Percentiles rank a stretch among this genome's conserved stretches.
phyloP scores from a whole-genome alignment of 2,113 vertebrate genomes.

The Nycticebus coucang region DNA sequence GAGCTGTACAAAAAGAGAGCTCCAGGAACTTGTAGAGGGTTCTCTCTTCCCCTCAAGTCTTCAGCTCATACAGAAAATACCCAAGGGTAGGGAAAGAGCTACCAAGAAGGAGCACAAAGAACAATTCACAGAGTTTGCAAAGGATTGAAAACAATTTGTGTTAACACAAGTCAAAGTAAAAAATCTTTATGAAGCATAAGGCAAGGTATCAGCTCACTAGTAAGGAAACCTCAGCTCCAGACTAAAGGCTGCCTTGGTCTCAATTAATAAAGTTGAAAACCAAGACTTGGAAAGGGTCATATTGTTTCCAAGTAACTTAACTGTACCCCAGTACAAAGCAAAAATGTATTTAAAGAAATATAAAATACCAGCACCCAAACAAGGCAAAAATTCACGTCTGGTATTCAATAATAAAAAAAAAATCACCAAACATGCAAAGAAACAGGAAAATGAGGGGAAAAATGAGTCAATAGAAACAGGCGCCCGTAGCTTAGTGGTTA shows the following conservation, averaged over 20 bases:
- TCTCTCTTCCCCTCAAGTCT: background rate
- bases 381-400: conserved; percentile 7
- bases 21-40: background rate
- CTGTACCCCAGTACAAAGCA: background rate
- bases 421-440: conserved; percentile 18
- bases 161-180: background rate
- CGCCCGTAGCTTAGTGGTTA: too few relatives aligned
- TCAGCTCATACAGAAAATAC: background rate
- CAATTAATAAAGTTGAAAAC: conserved; percentile 4
- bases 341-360: conserved; percentile 23
- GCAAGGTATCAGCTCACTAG: background rate
- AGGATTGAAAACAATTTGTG: background rate
- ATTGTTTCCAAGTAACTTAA: conserved; percentile 4
- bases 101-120: background rate
- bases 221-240: background rate
- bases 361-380: background rate
- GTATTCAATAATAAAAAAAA: background rate
- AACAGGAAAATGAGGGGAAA: background rate
- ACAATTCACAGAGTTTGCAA: background rate
- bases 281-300: background rate
- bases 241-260: background rate
- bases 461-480: background rate
- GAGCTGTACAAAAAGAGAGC: background rate
- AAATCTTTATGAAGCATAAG: background rate
- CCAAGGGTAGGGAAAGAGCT: background rate